These are phyloP conservation scores for Anthrax anthrax DNA, from an alignment of 2,888 invertebrate genomes.

Conservation along the genomic window DNA sequence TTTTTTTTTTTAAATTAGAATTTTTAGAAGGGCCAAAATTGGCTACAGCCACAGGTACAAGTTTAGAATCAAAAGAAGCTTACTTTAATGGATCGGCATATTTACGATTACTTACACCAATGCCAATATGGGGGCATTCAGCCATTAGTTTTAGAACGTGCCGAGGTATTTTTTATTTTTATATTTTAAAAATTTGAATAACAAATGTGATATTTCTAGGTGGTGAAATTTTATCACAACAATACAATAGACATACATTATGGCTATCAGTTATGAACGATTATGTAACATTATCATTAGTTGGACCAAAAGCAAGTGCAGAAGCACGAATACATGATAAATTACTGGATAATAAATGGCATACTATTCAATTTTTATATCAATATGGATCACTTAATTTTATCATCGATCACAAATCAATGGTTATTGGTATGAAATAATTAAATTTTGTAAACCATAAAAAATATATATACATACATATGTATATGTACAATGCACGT, in stretches of 20 bases:
- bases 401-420: constrained; percentile 30
- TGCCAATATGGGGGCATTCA: constrained; percentile 64
- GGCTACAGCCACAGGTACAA: background rate
- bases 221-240: constrained; percentile 55
- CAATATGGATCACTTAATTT: constrained; percentile 33
- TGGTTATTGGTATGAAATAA: constrained; percentile 25
- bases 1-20: no score
- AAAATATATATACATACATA: no score
- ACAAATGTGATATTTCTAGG: constrained; percentile 31
- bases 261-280: constrained; percentile 46
- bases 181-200: background rate
- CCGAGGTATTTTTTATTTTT: constrained; percentile 52
- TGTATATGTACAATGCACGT: no score
- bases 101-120: constrained; percentile 53
- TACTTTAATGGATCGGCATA: constrained; percentile 73
- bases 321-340: constrained; percentile 52
- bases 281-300: constrained; percentile 44
- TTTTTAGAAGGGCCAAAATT: background rate
- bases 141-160: constrained; percentile 73
- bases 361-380: constrained; percentile 37
- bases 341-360: constrained; percentile 70
- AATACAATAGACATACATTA: constrained; percentile 47
- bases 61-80: constrained; percentile 54
- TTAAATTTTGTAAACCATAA: background rate
- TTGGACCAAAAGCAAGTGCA: constrained; percentile 39